These are phyloP conservation scores for Pangasius djambal DNA, from an alignment of 2,797 vertebrate genomes.

Conservation along the genomic window DNA sequence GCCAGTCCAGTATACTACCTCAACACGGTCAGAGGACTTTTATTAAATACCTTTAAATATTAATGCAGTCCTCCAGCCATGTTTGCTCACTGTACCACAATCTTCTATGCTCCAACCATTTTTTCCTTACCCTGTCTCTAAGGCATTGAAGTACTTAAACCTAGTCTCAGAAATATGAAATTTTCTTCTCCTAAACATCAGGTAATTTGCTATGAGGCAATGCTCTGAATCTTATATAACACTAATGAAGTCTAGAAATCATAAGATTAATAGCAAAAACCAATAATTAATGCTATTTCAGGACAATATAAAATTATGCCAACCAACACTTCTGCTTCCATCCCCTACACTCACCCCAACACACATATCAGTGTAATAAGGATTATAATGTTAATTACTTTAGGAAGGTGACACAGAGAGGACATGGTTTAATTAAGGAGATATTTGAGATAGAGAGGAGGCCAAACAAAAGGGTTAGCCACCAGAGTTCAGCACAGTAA, in stretches of 20 bases:
- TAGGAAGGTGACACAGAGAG: constrained; percentile 47
- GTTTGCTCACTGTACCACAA: constrained; percentile 62
- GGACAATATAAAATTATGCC: background rate
- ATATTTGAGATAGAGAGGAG: constrained; percentile 40
- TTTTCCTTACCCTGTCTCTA: constrained; percentile 41
- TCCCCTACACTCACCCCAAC: background rate
- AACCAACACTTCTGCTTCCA: constrained; percentile 27
- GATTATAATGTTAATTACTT: constrained; percentile 54
- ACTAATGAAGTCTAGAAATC: background rate
- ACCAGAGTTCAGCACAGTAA: constrained; percentile 26
- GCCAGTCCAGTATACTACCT: constrained; percentile 49
- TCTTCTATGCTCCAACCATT: constrained; percentile 38
- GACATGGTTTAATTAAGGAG: constrained; percentile 46
- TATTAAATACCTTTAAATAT: constrained; percentile 67
- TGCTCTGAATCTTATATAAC: background rate
- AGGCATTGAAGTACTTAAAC: constrained; percentile 45
- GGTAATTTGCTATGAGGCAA: background rate
- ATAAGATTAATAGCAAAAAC: background rate
- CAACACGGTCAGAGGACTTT: constrained; percentile 51
- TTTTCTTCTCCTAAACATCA: constrained; percentile 55
- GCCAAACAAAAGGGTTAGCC: constrained; percentile 34
- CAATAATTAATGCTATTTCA: background rate
- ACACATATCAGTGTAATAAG: constrained; percentile 28
- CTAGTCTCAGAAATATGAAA: constrained; percentile 26
- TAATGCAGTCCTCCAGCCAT: constrained; percentile 45